phyloP scores from a whole-genome alignment of 2,113 vertebrate species.

The Arvicanthis niloticus region DNA sequence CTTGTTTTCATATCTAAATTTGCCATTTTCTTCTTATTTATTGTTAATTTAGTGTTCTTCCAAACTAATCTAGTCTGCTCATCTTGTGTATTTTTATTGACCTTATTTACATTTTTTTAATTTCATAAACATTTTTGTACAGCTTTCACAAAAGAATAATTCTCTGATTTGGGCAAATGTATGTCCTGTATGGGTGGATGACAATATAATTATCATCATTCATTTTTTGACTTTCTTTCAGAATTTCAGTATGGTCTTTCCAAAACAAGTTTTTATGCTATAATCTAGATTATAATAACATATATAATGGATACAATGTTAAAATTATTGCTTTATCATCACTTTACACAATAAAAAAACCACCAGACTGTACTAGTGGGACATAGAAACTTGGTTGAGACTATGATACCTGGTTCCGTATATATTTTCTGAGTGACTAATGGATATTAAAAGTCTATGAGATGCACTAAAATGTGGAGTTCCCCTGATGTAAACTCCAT shows the following conservation, averaged over 20 bases:
- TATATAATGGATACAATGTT: background rate
- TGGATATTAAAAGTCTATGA: background rate
- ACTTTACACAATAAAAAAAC: slow-evolving; percentile 2
- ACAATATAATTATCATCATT: background rate
- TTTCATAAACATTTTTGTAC: background rate
- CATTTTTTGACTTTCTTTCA: background rate
- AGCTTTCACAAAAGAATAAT: background rate
- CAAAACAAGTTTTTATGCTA: background rate
- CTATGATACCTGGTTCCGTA: background rate
- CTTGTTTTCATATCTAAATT: slow-evolving; percentile 62
- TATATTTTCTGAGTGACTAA: background rate
- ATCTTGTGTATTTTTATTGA: slow-evolving; percentile 17
- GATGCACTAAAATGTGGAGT: background rate
- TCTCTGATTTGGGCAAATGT: background rate
- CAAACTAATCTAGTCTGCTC: slow-evolving; percentile 16
- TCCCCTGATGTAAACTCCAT: background rate
- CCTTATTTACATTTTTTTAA: background rate
- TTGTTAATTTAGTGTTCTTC: slow-evolving; percentile 46
- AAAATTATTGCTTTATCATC: background rate
- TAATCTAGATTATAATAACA: background rate
- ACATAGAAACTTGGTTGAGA: background rate
- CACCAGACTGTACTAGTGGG: background rate
- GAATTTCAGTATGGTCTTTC: background rate
- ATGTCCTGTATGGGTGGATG: background rate
- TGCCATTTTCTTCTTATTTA: slow-evolving; percentile 24